phyloP scores from a whole-genome alignment of 2,888 invertebrate species.

The Drosophila aldrichi region DNA sequence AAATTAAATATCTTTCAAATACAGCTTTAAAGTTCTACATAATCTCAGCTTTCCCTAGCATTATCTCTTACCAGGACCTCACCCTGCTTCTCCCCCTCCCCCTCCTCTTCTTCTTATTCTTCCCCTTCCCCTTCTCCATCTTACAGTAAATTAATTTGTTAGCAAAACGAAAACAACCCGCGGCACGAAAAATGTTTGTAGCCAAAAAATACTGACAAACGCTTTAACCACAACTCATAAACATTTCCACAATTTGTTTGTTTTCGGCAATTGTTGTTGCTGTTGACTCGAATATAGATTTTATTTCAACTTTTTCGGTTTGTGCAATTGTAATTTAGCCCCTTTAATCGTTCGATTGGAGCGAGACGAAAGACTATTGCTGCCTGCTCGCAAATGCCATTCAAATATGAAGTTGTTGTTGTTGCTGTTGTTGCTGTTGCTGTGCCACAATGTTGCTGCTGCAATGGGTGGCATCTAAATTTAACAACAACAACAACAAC shows the following conservation, averaged over 20 bases:
- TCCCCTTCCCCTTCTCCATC: constrained; percentile 2
- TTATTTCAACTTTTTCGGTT: constrained; percentile 53
- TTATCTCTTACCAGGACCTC: neutral
- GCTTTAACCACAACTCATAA: constrained; percentile 66
- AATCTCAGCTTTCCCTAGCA: neutral
- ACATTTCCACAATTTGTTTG: constrained; percentile 51
- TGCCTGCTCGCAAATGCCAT: constrained; percentile 25
- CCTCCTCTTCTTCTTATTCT: no score
- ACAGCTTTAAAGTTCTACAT: neutral
- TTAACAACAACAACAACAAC: constrained; percentile 49
- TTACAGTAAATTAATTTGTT: constrained; percentile 51
- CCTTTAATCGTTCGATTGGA: constrained; percentile 13
- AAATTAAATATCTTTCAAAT: neutral
- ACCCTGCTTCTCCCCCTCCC: neutral
- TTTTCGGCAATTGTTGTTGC: constrained; percentile 15
- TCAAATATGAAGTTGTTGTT: constrained; percentile 51
- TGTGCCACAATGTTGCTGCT: constrained; percentile 37
- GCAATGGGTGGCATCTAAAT: constrained; percentile 59
- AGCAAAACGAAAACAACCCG: constrained; percentile 43
- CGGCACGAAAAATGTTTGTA: constrained; percentile 32
- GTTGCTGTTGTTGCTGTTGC: constrained; percentile 39
- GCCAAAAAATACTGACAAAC: constrained; percentile 57
- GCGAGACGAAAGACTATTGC: neutral
- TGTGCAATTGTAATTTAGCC: constrained; percentile 51
- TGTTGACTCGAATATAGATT: constrained; percentile 17